phyloP scores from a whole-genome alignment of 2,113 vertebrate genomes.

The Halichoeres trimaculatus region DNA sequence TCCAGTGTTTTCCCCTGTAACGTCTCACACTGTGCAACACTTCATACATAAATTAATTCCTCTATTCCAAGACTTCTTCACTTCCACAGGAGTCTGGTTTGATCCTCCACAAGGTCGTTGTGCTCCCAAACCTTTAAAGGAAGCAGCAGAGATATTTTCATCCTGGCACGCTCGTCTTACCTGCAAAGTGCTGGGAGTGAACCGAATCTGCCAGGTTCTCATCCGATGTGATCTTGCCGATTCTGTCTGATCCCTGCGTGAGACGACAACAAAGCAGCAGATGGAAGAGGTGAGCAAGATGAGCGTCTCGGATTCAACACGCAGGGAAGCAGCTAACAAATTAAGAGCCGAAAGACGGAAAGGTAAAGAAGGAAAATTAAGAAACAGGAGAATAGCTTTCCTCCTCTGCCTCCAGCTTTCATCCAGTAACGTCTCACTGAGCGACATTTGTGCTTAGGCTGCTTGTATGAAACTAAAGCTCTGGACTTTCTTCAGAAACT shows the following conservation, averaged over 20 bases:
- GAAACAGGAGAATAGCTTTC: background rate
- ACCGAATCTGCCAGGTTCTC: slow-evolving; percentile 88
- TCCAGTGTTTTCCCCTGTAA: background rate
- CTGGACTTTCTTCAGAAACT: too few relatives aligned
- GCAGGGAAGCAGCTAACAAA: background rate
- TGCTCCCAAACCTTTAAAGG: background rate
- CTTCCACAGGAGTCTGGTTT: background rate
- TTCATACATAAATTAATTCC: background rate
- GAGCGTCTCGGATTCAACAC: background rate
- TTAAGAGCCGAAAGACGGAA: background rate
- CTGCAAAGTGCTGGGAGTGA: slow-evolving; percentile 88
- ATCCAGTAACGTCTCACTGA: too few relatives aligned
- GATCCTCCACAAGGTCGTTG: background rate
- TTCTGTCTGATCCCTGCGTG: slow-evolving; percentile 80
- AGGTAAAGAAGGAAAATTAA: background rate
- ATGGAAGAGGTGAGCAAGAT: background rate
- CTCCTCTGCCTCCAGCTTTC: too few relatives aligned
- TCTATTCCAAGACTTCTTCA: background rate
- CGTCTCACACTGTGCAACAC: background rate
- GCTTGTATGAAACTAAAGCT: too few relatives aligned
- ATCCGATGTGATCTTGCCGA: slow-evolving; percentile 85
- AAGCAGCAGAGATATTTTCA: background rate
- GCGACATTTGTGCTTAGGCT: too few relatives aligned
- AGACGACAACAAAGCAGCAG: slow-evolving; percentile 10
- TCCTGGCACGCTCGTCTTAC: slow-evolving; percentile 69